Conservation (phyloP, 2,888 invertebrate genomes). For the Epistrophella euchroma region DNA sequence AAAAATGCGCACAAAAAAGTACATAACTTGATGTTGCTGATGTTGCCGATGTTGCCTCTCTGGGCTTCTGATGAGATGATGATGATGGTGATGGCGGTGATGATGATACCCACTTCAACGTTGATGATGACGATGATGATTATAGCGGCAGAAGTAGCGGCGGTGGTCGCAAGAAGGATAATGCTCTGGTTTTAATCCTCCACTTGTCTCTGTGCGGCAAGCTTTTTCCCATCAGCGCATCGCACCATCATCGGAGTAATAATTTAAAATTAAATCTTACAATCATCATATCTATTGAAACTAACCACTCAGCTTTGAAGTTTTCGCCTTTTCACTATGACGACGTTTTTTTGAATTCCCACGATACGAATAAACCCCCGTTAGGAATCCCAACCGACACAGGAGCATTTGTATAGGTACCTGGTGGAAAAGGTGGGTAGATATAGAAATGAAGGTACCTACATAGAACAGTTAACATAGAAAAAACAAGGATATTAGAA, state of each 20-base stretch:
- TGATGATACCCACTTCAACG: constrained; percentile 50
- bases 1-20: constrained; percentile 38
- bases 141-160: constrained; percentile 30
- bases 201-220: constrained; percentile 45
- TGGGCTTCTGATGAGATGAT: constrained; percentile 33
- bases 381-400: background rate
- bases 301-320: constrained; percentile 23
- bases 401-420: background rate
- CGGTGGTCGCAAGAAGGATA: constrained; percentile 44
- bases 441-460: constrained; percentile 9
- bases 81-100: constrained; percentile 32
- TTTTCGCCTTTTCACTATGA: constrained; percentile 20
- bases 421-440: background rate
- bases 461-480: constrained; percentile 71
- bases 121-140: constrained; percentile 43
- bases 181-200: constrained; percentile 64
- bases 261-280: constrained; percentile 66
- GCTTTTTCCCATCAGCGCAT: constrained; percentile 33
- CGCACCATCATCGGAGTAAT: constrained; percentile 47
- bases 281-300: constrained; percentile 56
- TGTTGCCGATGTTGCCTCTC: constrained; percentile 41
- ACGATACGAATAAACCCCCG: constrained; percentile 48
- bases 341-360: constrained; percentile 22
- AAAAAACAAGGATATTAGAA: constrained; percentile 71
- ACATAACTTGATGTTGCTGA: constrained; percentile 27